A percentile compares a stretch with the other conserved stretches of the same genome.
phyloP scores from a whole-genome alignment of 37 sponge, comb jelly and placozoan genomes.

The Hormiphora californensis region DNA sequence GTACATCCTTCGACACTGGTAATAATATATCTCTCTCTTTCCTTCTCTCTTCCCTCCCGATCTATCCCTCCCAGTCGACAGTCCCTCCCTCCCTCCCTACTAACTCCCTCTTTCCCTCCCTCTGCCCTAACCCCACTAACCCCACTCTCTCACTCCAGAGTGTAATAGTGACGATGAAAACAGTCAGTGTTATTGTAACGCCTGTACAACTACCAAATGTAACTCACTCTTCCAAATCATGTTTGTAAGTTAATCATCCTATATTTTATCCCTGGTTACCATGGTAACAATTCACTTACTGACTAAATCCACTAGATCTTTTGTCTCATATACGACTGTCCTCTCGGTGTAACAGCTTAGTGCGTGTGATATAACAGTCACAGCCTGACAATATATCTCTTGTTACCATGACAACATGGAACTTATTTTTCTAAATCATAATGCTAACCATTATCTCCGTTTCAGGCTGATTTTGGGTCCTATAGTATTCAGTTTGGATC shows the following conservation, averaged over 20 bases:
- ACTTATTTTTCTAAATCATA: too few relatives aligned
- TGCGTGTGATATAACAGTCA: too few relatives aligned
- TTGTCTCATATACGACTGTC: too few relatives aligned
- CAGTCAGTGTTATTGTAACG: neutral
- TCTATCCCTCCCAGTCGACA: neutral
- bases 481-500: neutral
- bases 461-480: neutral
- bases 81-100: neutral
- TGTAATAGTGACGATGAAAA: neutral
- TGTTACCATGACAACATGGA: too few relatives aligned
- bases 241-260: neutral
- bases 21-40: neutral
- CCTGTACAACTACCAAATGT: neutral
- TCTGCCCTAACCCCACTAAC: too few relatives aligned
- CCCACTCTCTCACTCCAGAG: too few relatives aligned
- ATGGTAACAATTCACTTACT: too few relatives aligned
- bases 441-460: neutral
- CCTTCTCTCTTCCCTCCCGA: neutral
- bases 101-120: neutral
- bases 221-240: neutral
- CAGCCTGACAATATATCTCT: too few relatives aligned
- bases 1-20: neutral
- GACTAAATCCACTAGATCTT: too few relatives aligned
- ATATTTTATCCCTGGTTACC: neutral
- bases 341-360: too few relatives aligned